phyloP scores from a whole-genome alignment of 1,140 invertebrate genomes.

The Pomacea maculata region DNA sequence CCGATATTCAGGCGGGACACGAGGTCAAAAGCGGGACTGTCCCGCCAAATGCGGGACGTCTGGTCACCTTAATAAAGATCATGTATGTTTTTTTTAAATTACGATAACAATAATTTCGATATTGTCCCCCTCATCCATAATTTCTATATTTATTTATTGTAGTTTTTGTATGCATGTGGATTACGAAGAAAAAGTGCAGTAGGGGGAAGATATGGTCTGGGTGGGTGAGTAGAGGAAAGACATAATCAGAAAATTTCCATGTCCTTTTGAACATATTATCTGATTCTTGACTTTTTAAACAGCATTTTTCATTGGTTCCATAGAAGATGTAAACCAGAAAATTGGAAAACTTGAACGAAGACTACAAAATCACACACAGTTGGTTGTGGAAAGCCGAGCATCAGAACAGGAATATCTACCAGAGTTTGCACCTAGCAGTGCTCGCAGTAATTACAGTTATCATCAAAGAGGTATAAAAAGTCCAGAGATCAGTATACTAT shows the following conservation, averaged over 20 bases:
- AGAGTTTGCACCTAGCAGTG: conserved; percentile 33
- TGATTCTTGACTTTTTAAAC: conserved; percentile 34
- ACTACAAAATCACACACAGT: conserved; percentile 54
- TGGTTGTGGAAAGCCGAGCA: conserved; percentile 56
- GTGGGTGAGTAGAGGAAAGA: too few species aligned
- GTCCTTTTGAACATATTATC: conserved; percentile 4
- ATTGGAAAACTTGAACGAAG: conserved; percentile 58
- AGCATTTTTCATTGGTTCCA: conserved; percentile 64
- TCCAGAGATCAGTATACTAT: not conserved
- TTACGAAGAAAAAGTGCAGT: too few species aligned
- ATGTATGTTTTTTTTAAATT: too few species aligned
- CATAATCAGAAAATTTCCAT: not conserved
- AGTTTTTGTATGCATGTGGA: too few species aligned
- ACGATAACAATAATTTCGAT: too few species aligned
- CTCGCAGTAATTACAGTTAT: conserved; percentile 44
- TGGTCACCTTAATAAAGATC: too few species aligned
- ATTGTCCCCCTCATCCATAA: too few species aligned
- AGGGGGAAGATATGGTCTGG: too few species aligned
- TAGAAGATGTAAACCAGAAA: conserved; percentile 59
- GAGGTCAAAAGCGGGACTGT: too few species aligned
- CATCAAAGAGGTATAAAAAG: conserved; percentile 45
- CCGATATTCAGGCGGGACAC: too few species aligned
- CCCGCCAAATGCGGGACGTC: too few species aligned
- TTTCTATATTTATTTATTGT: too few species aligned
- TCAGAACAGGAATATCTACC: conserved; percentile 45